phyloP scores from a whole-genome alignment of 2,797 vertebrate species.

The Takifugu ocellatus region DNA sequence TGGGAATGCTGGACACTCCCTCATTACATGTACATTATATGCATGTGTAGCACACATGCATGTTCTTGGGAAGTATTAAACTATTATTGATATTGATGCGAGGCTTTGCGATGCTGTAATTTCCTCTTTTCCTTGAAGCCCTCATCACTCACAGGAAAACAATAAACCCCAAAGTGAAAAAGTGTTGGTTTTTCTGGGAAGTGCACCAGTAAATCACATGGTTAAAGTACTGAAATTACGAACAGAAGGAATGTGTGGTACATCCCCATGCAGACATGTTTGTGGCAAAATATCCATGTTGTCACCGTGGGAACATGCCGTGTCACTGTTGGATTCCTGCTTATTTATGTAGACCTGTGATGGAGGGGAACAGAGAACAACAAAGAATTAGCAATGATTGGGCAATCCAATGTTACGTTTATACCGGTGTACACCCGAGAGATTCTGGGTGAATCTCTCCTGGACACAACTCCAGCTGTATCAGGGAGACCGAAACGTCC shows the following conservation, averaged over 20 bases:
- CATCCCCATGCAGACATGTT: slow-evolving; percentile 29
- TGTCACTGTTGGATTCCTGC: slow-evolving; percentile 37
- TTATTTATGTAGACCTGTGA: slow-evolving; percentile 82
- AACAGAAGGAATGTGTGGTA: slow-evolving; percentile 44
- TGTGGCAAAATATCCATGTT: slow-evolving; percentile 56
- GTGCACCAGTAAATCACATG: slow-evolving; percentile 56
- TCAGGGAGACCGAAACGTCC: slow-evolving; percentile 35
- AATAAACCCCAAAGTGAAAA: slow-evolving; percentile 46
- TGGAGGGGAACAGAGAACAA: slow-evolving; percentile 29
- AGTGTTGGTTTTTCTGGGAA: slow-evolving; percentile 47
- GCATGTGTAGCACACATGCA: slow-evolving; percentile 42
- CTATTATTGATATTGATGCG: slow-evolving; percentile 39
- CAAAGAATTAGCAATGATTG: slow-evolving; percentile 25
- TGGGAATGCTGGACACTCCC: slow-evolving; percentile 44
- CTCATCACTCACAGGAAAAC: slow-evolving; percentile 35
- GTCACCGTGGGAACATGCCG: slow-evolving; percentile 49
- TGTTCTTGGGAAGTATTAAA: slow-evolving; percentile 28
- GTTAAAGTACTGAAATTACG: slow-evolving; percentile 51
- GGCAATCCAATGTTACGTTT: neutral
- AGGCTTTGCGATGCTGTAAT: slow-evolving; percentile 43
- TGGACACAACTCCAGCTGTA: slow-evolving; percentile 40
- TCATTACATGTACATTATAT: slow-evolving; percentile 47
- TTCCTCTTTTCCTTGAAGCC: slow-evolving; percentile 27
- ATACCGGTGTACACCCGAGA: slow-evolving; percentile 8
- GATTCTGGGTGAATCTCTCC: slow-evolving; percentile 40